Percentiles rank a stretch among this genome's conserved stretches.
Evolutionary conservation across 2,113 vertebrate species (phyloP).

Genomic region (Paradoxurus hermaphroditus): DNA sequence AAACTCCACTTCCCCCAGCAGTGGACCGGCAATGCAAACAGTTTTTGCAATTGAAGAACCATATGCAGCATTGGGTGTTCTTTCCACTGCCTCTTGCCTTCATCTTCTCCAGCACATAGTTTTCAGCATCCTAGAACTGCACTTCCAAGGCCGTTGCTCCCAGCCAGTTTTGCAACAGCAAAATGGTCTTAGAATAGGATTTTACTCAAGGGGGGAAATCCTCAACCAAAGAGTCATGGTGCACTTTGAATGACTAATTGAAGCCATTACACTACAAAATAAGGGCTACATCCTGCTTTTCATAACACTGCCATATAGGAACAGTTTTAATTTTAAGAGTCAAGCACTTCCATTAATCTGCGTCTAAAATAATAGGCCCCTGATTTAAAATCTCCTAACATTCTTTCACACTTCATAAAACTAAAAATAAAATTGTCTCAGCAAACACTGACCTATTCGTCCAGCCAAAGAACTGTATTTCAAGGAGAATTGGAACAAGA

Average conservation of each 20-base stretch:
- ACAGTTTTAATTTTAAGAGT: slow-evolving; percentile 70
- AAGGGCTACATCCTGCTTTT: slow-evolving; percentile 70
- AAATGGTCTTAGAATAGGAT: slow-evolving; percentile 28
- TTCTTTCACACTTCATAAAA: slow-evolving; percentile 73
- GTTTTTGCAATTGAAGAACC: slow-evolving; percentile 4
- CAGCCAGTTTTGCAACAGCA: slow-evolving; percentile 27
- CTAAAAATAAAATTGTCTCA: slow-evolving; percentile 66
- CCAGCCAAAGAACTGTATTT: slow-evolving; percentile 34
- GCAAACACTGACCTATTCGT: slow-evolving; percentile 54
- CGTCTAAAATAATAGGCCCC: slow-evolving; percentile 59
- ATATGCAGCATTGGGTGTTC: background rate
- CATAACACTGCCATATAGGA: slow-evolving; percentile 30
- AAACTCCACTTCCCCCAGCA: background rate
- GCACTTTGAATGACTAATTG: slow-evolving; percentile 57
- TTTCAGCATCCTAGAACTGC: background rate
- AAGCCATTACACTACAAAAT: slow-evolving; percentile 66
- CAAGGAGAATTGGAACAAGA: slow-evolving; percentile 41
- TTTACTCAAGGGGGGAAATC: background rate
- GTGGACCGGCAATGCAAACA: background rate
- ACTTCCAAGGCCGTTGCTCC: background rate
- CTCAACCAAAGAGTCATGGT: background rate
- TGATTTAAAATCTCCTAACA: slow-evolving; percentile 65
- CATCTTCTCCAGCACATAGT: background rate
- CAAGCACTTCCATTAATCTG: slow-evolving; percentile 61
- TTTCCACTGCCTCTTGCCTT: background rate